Base-by-base conservation (phyloP, 2,797 vertebrate genomes). In the Caiman crocodilus region DNA sequence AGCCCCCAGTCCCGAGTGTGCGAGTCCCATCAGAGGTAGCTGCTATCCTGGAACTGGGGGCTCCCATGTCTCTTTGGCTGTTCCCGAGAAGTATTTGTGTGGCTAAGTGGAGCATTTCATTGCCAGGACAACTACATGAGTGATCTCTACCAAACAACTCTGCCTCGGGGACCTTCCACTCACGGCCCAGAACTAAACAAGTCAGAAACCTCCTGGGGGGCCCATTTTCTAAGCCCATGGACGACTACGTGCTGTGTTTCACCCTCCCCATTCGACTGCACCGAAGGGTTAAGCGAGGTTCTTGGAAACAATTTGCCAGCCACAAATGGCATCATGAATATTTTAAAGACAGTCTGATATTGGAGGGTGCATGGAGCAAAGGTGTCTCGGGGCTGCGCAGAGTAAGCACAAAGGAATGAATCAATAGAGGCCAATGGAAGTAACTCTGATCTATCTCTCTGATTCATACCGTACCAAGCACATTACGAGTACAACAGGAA, bases 321-420 rank as follows among this genome's bases (percentile, higher is more conserved):
- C 76, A 88, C 63, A 42, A 59, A 61, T 82, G 35, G 56, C 81
- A 77, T 57, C 67, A 30, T 14, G 82, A 77, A 14, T 26, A n/a
- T 55, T 77, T 77, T 14, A 6, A 59, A 89, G 42, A 50, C 10
- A 50, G 75, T 14, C 56, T 8, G 42, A 25, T 0, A 0, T 1
- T 63, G 75, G 79, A n/a, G 13, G 30, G 26, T 15, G 59, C 32
- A 67, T 14, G 1, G 4, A 11, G 5, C 25, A 55, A 59, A 80
- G 60, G 87, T 89, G n/a, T 32, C 65, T 76, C 75, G 86, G 59
- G 4, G 50, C 75, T 57, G 2, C 0, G 50, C 25, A 76, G 74
- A 58, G 60, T 23, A 80, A 95, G 15, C 77, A 78, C 16, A 7
- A 61, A 81, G 88, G 78, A 82, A 58, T 82, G 63, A 85, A 94